phyloP scores from a whole-genome alignment of 2,797 vertebrate genomes.

The Adrianichthys oophorus region DNA sequence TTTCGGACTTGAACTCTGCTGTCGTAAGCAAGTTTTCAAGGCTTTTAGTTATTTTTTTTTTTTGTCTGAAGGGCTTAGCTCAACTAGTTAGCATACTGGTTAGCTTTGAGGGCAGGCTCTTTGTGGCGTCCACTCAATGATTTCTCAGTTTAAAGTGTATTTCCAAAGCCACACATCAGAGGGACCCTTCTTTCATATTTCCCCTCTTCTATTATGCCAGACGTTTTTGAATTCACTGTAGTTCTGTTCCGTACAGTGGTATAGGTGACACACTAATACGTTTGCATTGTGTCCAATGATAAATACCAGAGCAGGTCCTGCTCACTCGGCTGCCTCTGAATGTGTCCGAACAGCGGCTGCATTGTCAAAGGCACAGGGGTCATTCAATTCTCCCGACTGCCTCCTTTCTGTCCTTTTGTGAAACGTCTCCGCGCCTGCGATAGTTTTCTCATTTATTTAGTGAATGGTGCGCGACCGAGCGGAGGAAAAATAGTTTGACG shows the following conservation, averaged over 20 bases:
- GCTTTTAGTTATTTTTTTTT: slow-evolving; percentile 29
- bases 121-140: slow-evolving; percentile 60
- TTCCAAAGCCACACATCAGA: slow-evolving; percentile 31
- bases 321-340: slow-evolving; percentile 78
- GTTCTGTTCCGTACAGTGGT: slow-evolving; percentile 78
- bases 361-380: slow-evolving; percentile 77
- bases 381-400: slow-evolving; percentile 77
- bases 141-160: slow-evolving; percentile 40
- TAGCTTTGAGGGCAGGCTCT: slow-evolving; percentile 44
- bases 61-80: slow-evolving; percentile 28
- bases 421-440: slow-evolving; percentile 75
- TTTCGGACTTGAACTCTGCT: slow-evolving; percentile 2
- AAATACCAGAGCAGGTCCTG: slow-evolving; percentile 82
- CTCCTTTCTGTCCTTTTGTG: slow-evolving; percentile 74
- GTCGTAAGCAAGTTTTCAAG: slow-evolving; percentile 9
- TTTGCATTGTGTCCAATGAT: slow-evolving; percentile 81
- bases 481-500: slow-evolving; percentile 77
- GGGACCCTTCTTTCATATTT: slow-evolving; percentile 55
- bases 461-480: slow-evolving; percentile 75
- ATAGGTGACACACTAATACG: slow-evolving; percentile 83
- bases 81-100: slow-evolving; percentile 49
- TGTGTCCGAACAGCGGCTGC: slow-evolving; percentile 69
- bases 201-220: slow-evolving; percentile 57
- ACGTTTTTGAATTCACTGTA: slow-evolving; percentile 58
- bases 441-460: slow-evolving; percentile 87